phyloP scores from a whole-genome alignment of 1,140 invertebrate genomes.

The Drosophila watanabei region DNA sequence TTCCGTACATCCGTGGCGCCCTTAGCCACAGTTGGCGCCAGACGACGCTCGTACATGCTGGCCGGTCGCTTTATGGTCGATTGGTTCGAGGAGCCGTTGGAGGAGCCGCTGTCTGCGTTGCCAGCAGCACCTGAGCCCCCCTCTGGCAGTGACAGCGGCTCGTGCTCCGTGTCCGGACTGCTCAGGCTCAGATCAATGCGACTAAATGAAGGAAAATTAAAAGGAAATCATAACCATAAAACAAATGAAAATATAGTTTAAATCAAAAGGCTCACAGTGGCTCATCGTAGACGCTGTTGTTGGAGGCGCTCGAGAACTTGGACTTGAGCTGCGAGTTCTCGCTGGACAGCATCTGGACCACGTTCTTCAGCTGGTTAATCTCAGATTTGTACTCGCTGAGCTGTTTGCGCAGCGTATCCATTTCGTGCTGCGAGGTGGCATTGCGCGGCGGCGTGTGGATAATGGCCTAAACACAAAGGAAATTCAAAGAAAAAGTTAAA shows the following conservation, averaged over 20 bases:
- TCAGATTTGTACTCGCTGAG: conserved; percentile 87
- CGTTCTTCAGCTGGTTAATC: conserved; percentile 87
- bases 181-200: conserved; percentile 79
- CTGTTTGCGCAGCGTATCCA: conserved; percentile 83
- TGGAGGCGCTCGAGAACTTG: conserved; percentile 78
- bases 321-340: conserved; percentile 89
- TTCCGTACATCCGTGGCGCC: conserved; percentile 87
- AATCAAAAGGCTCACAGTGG: conserved; percentile 74
- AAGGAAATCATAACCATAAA: conserved; percentile 25
- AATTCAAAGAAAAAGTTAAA: conserved; percentile 37
- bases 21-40: conserved; percentile 90
- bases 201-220: conserved; percentile 45
- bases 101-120: conserved; percentile 64
- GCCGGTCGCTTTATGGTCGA: conserved; percentile 89
- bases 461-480: conserved; percentile 69
- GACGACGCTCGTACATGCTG: conserved; percentile 94
- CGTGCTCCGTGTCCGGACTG: conserved; percentile 73
- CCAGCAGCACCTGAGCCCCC: conserved; percentile 44
- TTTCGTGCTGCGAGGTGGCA: conserved; percentile 64
- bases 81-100: conserved; percentile 74
- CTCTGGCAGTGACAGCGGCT: conserved; percentile 79
- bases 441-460: conserved; percentile 69
- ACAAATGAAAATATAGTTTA: conserved; percentile 7
- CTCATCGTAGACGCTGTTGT: conserved; percentile 81
- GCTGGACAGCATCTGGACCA: conserved; percentile 88